phyloP scores from a whole-genome alignment of 53 echinoderm and acorn worm species.

The Echinarachnius parma region DNA sequence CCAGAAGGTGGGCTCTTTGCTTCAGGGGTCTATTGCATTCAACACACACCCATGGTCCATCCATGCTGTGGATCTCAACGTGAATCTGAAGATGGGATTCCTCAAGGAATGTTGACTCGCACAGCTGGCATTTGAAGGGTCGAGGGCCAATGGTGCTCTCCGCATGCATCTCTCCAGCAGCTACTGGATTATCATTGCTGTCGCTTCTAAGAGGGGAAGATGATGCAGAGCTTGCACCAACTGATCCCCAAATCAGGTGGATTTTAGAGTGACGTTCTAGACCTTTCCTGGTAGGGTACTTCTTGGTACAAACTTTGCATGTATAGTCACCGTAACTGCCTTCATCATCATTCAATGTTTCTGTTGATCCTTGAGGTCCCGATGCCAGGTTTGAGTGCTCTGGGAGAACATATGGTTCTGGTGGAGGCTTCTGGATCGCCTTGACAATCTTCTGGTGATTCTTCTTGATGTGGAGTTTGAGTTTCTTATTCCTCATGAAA shows the following conservation, averaged over 20 bases:
- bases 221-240: constrained; percentile 1
- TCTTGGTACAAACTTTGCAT: constrained; percentile 2
- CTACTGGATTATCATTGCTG: neutral
- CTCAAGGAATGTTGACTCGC: constrained; percentile 35
- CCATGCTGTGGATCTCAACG: constrained; percentile 47
- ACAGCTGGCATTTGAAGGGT: constrained; percentile 41
- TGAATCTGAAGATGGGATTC: constrained; percentile 33
- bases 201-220: constrained; percentile 5
- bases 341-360: neutral
- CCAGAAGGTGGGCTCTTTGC: constrained; percentile 38
- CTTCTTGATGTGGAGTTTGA: constrained; percentile 39
- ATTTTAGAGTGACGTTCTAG: constrained; percentile 6
- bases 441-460: constrained; percentile 18
- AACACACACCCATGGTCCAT: constrained; percentile 26
- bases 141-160: neutral
- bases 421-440: constrained; percentile 31
- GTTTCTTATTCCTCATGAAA: constrained; percentile 31
- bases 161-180: neutral
- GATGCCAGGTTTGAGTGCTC: neutral
- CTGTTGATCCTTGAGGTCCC: neutral
- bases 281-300: neutral
- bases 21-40: constrained; percentile 22
- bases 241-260: constrained; percentile 15
- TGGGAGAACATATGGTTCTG: constrained; percentile 7
- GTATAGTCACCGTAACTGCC: neutral